These are phyloP conservation scores for Epinephelus malabaricus DNA, from an alignment of 2,797 vertebrate species.

Conservation along the genomic window DNA sequence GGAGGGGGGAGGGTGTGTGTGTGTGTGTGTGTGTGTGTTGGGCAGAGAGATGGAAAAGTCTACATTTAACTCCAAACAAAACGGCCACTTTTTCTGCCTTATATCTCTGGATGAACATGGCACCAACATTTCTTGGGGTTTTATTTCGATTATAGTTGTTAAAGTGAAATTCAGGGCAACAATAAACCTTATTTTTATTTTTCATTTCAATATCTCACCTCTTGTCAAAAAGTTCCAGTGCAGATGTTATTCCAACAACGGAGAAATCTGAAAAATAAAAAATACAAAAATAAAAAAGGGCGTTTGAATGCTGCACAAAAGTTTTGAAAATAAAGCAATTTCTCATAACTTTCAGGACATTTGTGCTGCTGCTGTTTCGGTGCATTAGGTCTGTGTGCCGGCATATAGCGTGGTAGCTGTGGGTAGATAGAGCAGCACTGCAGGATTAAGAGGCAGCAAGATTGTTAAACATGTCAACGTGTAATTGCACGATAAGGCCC, in stretches of 20 bases:
- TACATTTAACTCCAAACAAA: slow-evolving; percentile 64
- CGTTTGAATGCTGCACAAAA: slow-evolving; percentile 69
- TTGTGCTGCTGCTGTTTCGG: slow-evolving; percentile 71
- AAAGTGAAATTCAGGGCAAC: slow-evolving; percentile 47
- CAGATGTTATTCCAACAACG: slow-evolving; percentile 68
- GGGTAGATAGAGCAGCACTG: slow-evolving; percentile 91
- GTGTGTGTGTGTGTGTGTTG: slow-evolving; percentile 11
- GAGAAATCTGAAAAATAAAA: slow-evolving; percentile 63
- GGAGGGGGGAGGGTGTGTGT: not conserved
- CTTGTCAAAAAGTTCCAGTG: slow-evolving; percentile 55
- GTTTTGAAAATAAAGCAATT: slow-evolving; percentile 79
- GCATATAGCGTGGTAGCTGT: slow-evolving; percentile 73
- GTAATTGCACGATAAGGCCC: slow-evolving; percentile 99
- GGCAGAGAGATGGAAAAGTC: slow-evolving; percentile 56
- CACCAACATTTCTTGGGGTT: not conserved
- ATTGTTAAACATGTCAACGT: slow-evolving; percentile 99
- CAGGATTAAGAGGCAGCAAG: slow-evolving; percentile 99
- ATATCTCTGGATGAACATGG: slow-evolving; percentile 20
- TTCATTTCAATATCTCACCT: slow-evolving; percentile 64
- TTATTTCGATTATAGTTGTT: slow-evolving; percentile 21
- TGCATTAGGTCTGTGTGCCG: slow-evolving; percentile 81
- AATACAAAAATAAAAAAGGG: slow-evolving; percentile 37
- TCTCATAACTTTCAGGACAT: slow-evolving; percentile 74
- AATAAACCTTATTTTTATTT: slow-evolving; percentile 13
- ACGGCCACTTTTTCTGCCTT: slow-evolving; percentile 43